These are phyloP conservation scores for Margaritifera margaritifera DNA, from an alignment of 2,888 invertebrate genomes.

Conservation along the genomic window DNA sequence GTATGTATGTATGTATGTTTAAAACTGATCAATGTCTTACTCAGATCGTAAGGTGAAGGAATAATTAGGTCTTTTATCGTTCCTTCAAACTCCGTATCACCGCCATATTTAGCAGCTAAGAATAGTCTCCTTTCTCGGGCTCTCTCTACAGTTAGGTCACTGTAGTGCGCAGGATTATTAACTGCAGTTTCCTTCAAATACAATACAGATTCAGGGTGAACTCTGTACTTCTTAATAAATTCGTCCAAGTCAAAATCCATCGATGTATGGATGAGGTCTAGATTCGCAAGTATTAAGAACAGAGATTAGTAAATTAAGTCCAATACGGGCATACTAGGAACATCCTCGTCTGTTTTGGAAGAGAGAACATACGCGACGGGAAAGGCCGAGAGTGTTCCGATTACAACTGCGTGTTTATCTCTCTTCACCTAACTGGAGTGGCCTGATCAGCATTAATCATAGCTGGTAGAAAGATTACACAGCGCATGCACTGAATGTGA, in stretches of 20 bases:
- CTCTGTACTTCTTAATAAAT: constrained; percentile 40
- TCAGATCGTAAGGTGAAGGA: constrained; percentile 35
- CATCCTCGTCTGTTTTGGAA: too few relatives aligned
- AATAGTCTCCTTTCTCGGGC: constrained; percentile 31
- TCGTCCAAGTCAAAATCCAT: constrained; percentile 35
- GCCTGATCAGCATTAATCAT: too few relatives aligned
- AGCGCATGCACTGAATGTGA: too few relatives aligned
- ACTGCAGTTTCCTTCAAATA: constrained; percentile 32
- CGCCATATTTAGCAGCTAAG: constrained; percentile 33
- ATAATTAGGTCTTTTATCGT: constrained; percentile 35
- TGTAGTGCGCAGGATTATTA: constrained; percentile 29
- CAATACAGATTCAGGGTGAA: constrained; percentile 45
- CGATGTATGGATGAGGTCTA: too few relatives aligned
- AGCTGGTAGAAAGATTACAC: too few relatives aligned
- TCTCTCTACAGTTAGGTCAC: constrained; percentile 39
- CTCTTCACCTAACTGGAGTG: too few relatives aligned
- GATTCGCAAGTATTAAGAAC: too few relatives aligned
- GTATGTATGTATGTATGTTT: neutral
- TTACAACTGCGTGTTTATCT: too few relatives aligned
- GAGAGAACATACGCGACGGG: too few relatives aligned
- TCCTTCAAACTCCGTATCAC: constrained; percentile 43
- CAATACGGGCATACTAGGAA: too few relatives aligned
- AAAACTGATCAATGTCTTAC: constrained; percentile 14
- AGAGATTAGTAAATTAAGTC: too few relatives aligned
- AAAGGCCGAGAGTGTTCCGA: too few relatives aligned